Evolutionary conservation across 2,113 vertebrate species (phyloP).

Genomic region (Passer montanus): DNA sequence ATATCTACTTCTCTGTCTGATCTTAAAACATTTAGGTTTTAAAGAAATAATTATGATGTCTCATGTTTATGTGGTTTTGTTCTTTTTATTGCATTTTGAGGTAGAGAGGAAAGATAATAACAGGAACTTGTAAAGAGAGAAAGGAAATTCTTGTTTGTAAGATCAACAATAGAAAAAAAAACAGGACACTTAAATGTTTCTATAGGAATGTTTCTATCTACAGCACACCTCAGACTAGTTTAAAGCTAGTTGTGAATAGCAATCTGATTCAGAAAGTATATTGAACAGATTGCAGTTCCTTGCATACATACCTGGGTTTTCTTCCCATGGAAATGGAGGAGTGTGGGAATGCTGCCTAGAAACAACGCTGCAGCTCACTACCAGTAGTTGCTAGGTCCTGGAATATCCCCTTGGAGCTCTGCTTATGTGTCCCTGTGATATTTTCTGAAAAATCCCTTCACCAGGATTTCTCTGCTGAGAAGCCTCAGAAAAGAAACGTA

Average conservation of each 20-base stretch:
- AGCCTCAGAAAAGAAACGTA: no score
- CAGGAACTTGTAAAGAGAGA: not conserved
- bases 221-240: not conserved
- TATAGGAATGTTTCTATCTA: not conserved
- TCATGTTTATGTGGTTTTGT: not conserved
- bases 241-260: not conserved
- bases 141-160: not conserved
- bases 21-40: constrained; percentile 12
- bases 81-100: not conserved
- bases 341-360: not conserved
- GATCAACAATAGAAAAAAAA: not conserved
- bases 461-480: no score
- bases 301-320: not conserved
- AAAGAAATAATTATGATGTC: not conserved
- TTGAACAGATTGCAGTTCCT: not conserved
- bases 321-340: rapidly evolving
- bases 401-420: not conserved
- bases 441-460: no score
- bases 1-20: not conserved
- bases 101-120: not conserved
- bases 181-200: not conserved
- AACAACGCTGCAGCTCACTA: not conserved
- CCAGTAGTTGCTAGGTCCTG: not conserved
- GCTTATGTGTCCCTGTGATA: not conserved
- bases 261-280: not conserved